Base-by-base conservation (phyloP, 2,888 invertebrate genomes). In the Mimachlamys varia region DNA sequence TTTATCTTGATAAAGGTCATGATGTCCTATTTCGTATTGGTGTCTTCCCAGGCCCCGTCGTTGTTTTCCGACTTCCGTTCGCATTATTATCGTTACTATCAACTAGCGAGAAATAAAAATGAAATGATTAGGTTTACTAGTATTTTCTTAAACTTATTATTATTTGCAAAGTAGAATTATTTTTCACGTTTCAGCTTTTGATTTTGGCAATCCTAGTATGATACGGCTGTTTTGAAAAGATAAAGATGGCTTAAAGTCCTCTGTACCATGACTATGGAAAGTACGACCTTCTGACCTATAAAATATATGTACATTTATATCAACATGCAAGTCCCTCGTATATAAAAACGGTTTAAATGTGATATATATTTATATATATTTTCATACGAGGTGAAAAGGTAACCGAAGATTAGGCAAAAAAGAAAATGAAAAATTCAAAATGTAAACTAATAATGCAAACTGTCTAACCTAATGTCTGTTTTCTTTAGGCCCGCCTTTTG, bases 381-480 rank as follows among this genome's bases (percentile, higher is more conserved):
- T 76, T 76, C 76, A 76, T 76, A 76, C 33, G 76, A 27, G 76
- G 76, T 76, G 76, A 76, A 76, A 76, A 76, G 76, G 76, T 76
- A 76, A 76, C 22, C 27, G 33, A 27, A 76, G 76, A 76, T 76
- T 76, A 76, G 76, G 76, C 76, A 27, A 76, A 76, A 62, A 76
- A 76, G 76, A 33, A 76, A 76, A 76, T 76, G 76, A 76, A 76
- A 76, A 33, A 76, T 76, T 76, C 76, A 33, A 76, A 33, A 76
- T 27, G 76, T 76, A 76, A 76, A 76, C 76, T 33, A 27, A 76
- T 76, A 76, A 76, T 76, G 76, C 76, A 76, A 76, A 76, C 76
- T 76, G 76, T 76, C 76, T 76, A 27, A 76, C 27, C 27, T 76
- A 76, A 76, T 76, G 76, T 76, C 76, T 76, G 76, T 76, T 76